Evolutionary conservation across 2,797 vertebrate species (phyloP).

Genomic region (Numenius phaeopus): DNA sequence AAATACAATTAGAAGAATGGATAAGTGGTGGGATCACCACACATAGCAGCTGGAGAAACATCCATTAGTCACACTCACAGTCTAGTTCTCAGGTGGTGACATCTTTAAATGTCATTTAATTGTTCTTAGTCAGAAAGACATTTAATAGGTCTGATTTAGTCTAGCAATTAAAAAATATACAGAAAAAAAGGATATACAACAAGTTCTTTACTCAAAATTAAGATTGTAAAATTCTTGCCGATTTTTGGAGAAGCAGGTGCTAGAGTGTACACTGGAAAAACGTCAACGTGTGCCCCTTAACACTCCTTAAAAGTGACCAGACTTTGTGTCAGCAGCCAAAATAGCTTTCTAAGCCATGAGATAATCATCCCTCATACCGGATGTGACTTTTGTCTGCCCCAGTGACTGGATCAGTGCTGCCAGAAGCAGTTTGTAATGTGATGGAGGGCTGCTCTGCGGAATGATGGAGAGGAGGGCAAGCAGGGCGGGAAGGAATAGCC

Average conservation of each 20-base stretch:
- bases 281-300: neutral
- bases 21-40: neutral
- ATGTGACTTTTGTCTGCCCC: neutral
- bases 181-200: neutral
- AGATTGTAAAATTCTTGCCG: neutral
- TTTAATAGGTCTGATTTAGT: neutral
- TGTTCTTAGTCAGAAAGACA: neutral
- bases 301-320: neutral
- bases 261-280: neutral
- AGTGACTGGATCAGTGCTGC: neutral
- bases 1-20: neutral
- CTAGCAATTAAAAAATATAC: neutral
- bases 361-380: neutral
- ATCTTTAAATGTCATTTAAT: neutral
- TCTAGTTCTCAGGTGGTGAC: neutral
- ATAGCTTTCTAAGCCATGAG: neutral
- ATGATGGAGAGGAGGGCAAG: neutral
- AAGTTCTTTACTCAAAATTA: neutral
- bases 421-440: neutral
- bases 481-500: neutral
- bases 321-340: neutral
- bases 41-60: neutral
- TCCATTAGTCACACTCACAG: neutral
- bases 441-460: neutral
- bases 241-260: neutral